Base-by-base conservation (phyloP, 2,113 vertebrate genomes). In the Rhinoptilus africanus region DNA sequence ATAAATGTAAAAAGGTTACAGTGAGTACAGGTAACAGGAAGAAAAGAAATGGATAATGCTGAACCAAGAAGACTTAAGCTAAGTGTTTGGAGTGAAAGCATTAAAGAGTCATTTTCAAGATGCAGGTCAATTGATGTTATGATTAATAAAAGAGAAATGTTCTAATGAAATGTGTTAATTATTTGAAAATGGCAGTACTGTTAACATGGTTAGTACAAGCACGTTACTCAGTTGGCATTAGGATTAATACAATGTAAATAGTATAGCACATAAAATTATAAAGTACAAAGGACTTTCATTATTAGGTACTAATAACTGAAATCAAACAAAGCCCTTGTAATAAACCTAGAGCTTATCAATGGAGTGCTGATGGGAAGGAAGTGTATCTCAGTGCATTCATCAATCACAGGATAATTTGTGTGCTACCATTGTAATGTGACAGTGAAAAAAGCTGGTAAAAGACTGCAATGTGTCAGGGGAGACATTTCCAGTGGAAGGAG, bases 361-460 rank as follows among this genome's bases (percentile, higher is more conserved):
- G 30, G 60, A 13, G 35, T 92, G 51, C 47, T 3, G 5, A 82
- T 91, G 64, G 87, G 80, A 85, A 96, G 93, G 89, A 97, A 96
- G 91, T 78, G 89, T 48, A 72, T 92, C 74, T 91, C 69, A 82
- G 63, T 18, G 56, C 35, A 53, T 95, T 96, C 91, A 89, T 96
- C 93, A 87, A 75, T 91, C 94, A 95, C 23, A 14, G 69, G 43
- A 72, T 91, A 87, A 93, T 94, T 89, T 96, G 86, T 96, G 80
- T 87, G 91, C 86, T 89, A 85, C 56, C 60, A 78, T 63, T 96
- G 84, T 92, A 91, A 94, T 28, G 81, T 85, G 69, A 67, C 51
- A 41, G 84, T 59, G 87, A 92, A 92, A 95, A 95, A 92, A 47
- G 15, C 76, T 6, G 41, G 56, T 80, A 45, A 95, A 91, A 91